Base-by-base conservation (phyloP, 2,888 invertebrate genomes). In the Meloe dianella region DNA sequence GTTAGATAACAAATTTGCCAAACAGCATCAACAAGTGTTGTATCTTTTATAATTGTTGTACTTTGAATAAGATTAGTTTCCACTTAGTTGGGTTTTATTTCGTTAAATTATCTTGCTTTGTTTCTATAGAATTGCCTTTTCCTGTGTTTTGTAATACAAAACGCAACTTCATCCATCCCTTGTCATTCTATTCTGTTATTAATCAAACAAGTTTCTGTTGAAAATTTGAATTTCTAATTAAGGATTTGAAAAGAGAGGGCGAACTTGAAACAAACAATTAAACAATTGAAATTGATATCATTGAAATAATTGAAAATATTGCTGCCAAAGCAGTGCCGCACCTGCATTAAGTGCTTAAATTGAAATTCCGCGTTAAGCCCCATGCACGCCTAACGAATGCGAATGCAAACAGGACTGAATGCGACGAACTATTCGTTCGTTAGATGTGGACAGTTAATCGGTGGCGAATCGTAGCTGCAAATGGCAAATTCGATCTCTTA, bases 11-110 rank as follows among this genome's bases (percentile, higher is more conserved):
- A n/a, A n/a, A n/a, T n/a, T n/a, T n/a, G n/a, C 32, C 20, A 5
- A 30, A 32, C 54, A 66, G 63, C 68, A 70, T 78, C 78, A 78
- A 78, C 78, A 77, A 78, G 77, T 78, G 76, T 72, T 75, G 74
- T 77, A 74, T 76, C 77, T 75, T 76, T 74, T 74, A 74, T 79
- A 78, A 79, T 77, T 78, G 77, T 72, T 75, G 77, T 76, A 73
- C 75, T 54, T 47, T 78, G 77, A 78, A 79, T 79, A 77, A 77
- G 77, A 79, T 79, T 79, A 79, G 75, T 79, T 79, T 79, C 79
- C 78, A 77, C 72, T 79, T 79, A 78, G 79, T 74, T 76, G 74
- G 68, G 73, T 72, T 73, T 73, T 78, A 74, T 77, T 78, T 74
- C 71, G 63, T 68, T 74, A 77, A 54, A 54, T 77, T 78, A 76